These are phyloP conservation scores for Hoplostethus mediterraneus DNA, from an alignment of 2,797 vertebrate species.

Conservation along the genomic window DNA sequence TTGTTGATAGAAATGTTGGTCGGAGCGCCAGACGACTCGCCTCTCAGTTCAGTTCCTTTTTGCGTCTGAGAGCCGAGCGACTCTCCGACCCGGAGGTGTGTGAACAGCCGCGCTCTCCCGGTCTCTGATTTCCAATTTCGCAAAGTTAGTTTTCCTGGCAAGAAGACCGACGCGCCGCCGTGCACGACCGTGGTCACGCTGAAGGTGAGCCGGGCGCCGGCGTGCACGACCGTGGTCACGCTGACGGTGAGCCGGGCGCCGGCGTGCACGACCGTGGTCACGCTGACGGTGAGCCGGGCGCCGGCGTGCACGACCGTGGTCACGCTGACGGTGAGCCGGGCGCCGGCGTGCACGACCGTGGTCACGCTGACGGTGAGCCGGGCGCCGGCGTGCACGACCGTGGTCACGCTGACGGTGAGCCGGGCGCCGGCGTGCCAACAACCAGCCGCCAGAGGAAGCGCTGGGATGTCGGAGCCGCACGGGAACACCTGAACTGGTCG, in stretches of 20 bases:
- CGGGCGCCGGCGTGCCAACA: no score
- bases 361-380: no score
- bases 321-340: not conserved
- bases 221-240: no score
- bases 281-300: not conserved
- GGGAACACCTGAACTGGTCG: no score
- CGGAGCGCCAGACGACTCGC: not conserved
- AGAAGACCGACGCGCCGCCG: not conserved
- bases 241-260: not conserved
- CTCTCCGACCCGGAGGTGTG: not conserved
- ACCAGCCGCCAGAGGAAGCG: no score
- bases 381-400: not conserved
- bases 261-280: not conserved
- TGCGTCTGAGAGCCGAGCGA: not conserved
- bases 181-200: not conserved
- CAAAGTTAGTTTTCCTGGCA: not conserved
- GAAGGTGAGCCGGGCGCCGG: no score
- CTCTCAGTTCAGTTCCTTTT: not conserved
- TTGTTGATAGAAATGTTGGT: slow-evolving; percentile 23
- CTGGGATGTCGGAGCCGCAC: no score
- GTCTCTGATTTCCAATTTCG: not conserved
- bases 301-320: not conserved
- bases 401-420: no score
- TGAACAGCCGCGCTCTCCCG: not conserved
- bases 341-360: not conserved